Evolutionary conservation across 2,113 vertebrate species (phyloP).

Genomic region (Crypturellus undulatus): DNA sequence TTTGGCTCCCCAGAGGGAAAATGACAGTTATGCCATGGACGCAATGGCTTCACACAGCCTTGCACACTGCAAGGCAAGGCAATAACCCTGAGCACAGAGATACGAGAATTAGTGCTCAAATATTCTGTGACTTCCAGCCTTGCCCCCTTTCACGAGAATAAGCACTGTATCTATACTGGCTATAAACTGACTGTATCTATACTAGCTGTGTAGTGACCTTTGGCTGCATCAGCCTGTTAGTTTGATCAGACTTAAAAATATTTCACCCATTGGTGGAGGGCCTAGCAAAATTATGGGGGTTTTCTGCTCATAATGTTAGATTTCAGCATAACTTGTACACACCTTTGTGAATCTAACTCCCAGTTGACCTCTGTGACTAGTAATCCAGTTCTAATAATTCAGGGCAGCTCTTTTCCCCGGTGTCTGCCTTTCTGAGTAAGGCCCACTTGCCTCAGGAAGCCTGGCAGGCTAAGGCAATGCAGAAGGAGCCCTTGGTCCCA

Average conservation of each 20-base stretch:
- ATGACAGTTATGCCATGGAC: rapidly evolving
- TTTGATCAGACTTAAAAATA: neutral
- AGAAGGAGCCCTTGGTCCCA: neutral
- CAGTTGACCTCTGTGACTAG: neutral
- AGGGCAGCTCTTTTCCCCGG: neutral
- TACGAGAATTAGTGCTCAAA: rapidly evolving
- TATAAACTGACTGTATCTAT: neutral
- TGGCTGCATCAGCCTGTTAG: neutral
- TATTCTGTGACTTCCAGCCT: neutral
- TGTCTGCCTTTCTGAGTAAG: neutral
- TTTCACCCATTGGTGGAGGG: neutral
- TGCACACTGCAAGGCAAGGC: neutral
- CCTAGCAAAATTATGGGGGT: neutral
- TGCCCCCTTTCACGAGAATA: neutral
- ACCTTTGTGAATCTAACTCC: neutral
- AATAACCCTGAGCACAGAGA: neutral
- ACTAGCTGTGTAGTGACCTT: neutral
- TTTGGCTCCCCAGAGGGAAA: neutral
- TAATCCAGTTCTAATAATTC: neutral
- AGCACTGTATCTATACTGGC: neutral
- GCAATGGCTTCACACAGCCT: neutral
- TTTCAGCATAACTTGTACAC: neutral
- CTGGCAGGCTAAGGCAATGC: neutral
- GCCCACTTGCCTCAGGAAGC: rapidly evolving
- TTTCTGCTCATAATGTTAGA: neutral